phyloP scores from a whole-genome alignment of 2,888 invertebrate genomes.

The Cepaea hortensis region DNA sequence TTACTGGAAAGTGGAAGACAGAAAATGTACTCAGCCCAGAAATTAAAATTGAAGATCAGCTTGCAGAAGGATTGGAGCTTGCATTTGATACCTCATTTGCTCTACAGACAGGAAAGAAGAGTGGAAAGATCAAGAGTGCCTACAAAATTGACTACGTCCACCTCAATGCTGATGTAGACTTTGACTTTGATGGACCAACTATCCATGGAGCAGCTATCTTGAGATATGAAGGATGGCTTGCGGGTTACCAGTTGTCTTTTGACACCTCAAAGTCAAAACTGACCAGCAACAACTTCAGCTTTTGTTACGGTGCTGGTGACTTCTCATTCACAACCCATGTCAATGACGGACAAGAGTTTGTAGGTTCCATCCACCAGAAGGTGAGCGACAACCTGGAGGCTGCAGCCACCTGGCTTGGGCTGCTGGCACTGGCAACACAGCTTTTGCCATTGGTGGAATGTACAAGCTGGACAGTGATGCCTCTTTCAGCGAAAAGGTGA shows the following conservation, averaged over 20 bases:
- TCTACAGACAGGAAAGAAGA: constrained; percentile 95
- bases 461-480: constrained; percentile 90
- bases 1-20: constrained; percentile 99
- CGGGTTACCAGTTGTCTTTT: constrained; percentile 90
- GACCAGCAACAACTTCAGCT: constrained; percentile 93
- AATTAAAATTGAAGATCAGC: constrained; percentile 91
- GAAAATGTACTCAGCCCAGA: constrained; percentile 94
- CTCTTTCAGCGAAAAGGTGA: constrained; percentile 87
- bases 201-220: constrained; percentile 90
- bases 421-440: constrained; percentile 91
- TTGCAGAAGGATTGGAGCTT: constrained; percentile 92
- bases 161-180: constrained; percentile 88
- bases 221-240: constrained; percentile 87
- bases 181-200: constrained; percentile 88
- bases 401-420: constrained; percentile 93
- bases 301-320: constrained; percentile 92
- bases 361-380: constrained; percentile 94
- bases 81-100: constrained; percentile 94
- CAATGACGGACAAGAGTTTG: constrained; percentile 94
- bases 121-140: constrained; percentile 91
- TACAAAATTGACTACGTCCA: constrained; percentile 90
- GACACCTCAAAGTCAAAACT: constrained; percentile 94
- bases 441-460: constrained; percentile 93
- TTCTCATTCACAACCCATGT: constrained; percentile 96
- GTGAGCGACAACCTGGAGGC: constrained; percentile 90